Evolutionary conservation across 2,113 vertebrate species (phyloP).

Genomic region (Tinamus guttatus): DNA sequence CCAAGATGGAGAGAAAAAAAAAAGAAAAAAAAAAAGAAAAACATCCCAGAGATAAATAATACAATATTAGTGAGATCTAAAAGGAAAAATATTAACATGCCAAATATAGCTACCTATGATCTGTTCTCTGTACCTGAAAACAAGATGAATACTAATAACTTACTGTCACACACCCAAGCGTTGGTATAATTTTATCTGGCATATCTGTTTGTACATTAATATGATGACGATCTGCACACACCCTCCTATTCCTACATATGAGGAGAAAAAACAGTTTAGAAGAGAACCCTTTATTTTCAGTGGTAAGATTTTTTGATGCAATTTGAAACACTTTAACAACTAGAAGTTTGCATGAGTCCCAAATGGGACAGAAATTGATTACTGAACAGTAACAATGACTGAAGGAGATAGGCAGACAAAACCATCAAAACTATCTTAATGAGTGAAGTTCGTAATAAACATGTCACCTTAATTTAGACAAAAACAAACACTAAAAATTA

Average conservation of each 20-base stretch:
- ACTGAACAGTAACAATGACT: background rate
- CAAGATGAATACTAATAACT: slow-evolving; percentile 12
- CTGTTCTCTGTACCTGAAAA: background rate
- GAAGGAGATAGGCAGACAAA: background rate
- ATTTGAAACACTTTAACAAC: background rate
- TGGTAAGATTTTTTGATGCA: background rate
- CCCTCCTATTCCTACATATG: slow-evolving; percentile 49
- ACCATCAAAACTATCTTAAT: background rate
- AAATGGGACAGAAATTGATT: background rate
- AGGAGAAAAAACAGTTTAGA: background rate
- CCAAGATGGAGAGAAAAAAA: background rate
- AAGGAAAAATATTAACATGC: background rate
- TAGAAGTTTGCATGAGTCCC: background rate
- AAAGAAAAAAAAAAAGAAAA: background rate
- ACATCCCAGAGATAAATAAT: background rate
- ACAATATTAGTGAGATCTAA: background rate
- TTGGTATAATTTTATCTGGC: background rate
- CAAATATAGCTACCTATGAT: background rate
- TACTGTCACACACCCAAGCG: slow-evolving; percentile 68
- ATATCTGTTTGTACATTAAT: slow-evolving; percentile 70
- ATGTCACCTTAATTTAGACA: background rate
- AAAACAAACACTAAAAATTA: background rate
- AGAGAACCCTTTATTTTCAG: background rate
- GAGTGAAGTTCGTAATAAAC: background rate
- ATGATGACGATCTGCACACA: slow-evolving; percentile 76